Evolutionary conservation across 2,113 vertebrate species (phyloP).

Genomic region (Cricetomys ansorgei): DNA sequence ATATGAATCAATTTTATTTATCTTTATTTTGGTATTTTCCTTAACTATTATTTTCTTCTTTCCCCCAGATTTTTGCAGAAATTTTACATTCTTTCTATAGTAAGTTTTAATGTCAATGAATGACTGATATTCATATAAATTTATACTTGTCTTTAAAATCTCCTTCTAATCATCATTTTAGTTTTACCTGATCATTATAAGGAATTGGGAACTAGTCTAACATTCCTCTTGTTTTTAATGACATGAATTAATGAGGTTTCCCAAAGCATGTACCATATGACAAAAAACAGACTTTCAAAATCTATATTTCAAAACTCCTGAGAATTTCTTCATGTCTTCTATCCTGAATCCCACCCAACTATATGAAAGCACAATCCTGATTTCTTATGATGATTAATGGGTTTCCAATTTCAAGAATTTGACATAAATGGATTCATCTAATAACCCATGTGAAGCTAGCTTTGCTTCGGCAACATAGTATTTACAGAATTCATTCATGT

Average conservation of each 20-base stretch:
- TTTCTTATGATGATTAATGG: neutral
- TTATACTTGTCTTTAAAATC: neutral
- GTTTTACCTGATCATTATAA: neutral
- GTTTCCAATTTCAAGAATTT: neutral
- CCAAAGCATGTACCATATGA: neutral
- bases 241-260: neutral
- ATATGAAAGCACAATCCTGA: neutral
- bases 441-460: neutral
- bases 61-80: neutral
- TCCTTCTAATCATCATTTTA: neutral
- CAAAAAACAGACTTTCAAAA: neutral
- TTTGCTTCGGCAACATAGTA: neutral
- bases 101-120: neutral
- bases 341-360: neutral
- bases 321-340: neutral
- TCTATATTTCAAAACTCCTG: neutral
- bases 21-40: neutral
- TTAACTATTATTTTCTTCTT: neutral
- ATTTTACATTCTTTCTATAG: neutral
- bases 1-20: neutral
- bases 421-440: neutral
- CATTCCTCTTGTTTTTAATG: neutral
- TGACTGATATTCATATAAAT: neutral
- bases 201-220: neutral
- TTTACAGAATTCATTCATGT: neutral